Evolutionary conservation across 1,140 invertebrate species (phyloP), one percentile per base, ranked within the genome.

Genomic region (Dendrolimus punctatus): DNA sequence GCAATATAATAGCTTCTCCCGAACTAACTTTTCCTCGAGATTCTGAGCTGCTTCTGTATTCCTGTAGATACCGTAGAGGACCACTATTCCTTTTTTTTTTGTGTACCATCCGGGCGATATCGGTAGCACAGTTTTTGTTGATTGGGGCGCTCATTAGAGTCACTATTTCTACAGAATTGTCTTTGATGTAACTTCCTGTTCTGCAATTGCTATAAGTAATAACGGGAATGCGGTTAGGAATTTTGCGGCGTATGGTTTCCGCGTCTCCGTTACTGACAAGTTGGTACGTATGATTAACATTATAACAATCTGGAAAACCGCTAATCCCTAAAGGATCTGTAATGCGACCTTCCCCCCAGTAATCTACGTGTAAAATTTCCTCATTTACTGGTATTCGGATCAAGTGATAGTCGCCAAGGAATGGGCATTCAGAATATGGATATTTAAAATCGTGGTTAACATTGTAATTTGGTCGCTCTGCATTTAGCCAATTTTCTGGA

Each of bases 341-440:
- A 9, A 69, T 69, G 46, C 50, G 55, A 6, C 67, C 64, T 49
- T 70, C 67, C 2, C 67, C 67, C 67, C 67, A 70, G 42, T 70
- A 70, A 49, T 70, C 64, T 0, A 70, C 59, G 37, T 61, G 57
- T 5, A 64, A 61, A 3, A 66, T 41, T 2, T 62, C 23, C 43
- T 52, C 52, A 23, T 47, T 43, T 1, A 37, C 6, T n/a, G 67
- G 67, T 36, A 70, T 45, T 51, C 56, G 60, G 0, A 62, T 49
- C 37, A 70, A 38, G 43, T 62, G 53, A 40, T 70, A 70, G 39
- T 62, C 54, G 6, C 64, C 67, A 5, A 70, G 44, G 42, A 50
- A 66, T 6, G 67, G 64, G 6, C 60, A 48, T 40, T 69, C 63
- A 23, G 23, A 23, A 23, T 23, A 23, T 23, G 23, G 23, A 23